These are phyloP conservation scores for Steatocranus sp. DNA, from an alignment of 2,797 vertebrate genomes.

Conservation along the genomic window DNA sequence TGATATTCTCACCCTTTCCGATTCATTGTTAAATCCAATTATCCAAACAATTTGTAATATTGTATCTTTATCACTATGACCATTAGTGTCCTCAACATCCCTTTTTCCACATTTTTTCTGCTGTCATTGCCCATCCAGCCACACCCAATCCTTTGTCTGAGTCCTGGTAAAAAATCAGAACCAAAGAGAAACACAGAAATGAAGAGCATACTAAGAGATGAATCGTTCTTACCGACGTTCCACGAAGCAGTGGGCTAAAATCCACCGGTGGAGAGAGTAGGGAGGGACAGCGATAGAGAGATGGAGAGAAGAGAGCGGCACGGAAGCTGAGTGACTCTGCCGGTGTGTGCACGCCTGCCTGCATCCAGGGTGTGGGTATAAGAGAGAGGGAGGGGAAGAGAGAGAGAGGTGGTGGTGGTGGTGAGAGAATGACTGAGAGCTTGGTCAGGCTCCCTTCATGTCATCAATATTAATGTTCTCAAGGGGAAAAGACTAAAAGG, in stretches of 20 bases:
- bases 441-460: conserved; percentile 52
- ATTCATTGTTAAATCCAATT: neutral
- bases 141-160: conserved; percentile 71
- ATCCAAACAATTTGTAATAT: neutral
- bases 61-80: neutral
- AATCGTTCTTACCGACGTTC: conserved; percentile 61
- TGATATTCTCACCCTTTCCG: neutral
- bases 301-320: conserved; percentile 42
- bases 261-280: conserved; percentile 43
- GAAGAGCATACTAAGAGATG: neutral
- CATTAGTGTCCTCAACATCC: neutral
- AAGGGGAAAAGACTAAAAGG: conserved; percentile 16
- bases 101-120: conserved; percentile 1
- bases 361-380: conserved; percentile 70
- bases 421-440: conserved; percentile 42
- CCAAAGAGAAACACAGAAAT: conserved; percentile 7
- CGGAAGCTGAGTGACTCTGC: conserved; percentile 64
- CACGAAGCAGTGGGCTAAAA: conserved; percentile 50
- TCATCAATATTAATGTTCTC: conserved; percentile 62
- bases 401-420: neutral
- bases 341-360: conserved; percentile 63
- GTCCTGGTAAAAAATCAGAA: conserved; percentile 1
- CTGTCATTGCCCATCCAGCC: conserved; percentile 48
- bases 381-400: conserved; percentile 50
- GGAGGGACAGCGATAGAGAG: conserved; percentile 39